Conservation (phyloP, 2,888 invertebrate species). For the Octodonta nipae region DNA sequence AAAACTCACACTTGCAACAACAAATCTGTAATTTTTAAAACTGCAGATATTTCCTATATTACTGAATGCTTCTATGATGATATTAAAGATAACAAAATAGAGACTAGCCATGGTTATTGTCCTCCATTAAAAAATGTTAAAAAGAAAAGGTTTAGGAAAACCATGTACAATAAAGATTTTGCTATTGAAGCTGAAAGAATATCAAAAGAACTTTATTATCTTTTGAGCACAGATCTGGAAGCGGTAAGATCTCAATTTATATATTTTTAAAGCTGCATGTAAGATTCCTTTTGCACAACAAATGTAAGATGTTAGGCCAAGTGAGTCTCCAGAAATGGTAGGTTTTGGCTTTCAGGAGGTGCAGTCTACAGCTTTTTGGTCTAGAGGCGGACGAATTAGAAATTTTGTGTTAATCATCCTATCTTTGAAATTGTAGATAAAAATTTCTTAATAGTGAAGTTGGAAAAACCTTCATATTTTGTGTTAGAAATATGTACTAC, state of each 20-base stretch:
- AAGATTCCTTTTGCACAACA: too few relatives aligned
- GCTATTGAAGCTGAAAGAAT: slow-evolving; percentile 52
- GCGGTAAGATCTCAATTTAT: slow-evolving; percentile 35
- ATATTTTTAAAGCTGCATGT: background rate
- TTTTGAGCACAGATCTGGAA: slow-evolving; percentile 50
- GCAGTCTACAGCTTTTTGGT: too few relatives aligned
- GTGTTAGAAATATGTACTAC: too few relatives aligned
- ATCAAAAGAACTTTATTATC: slow-evolving; percentile 50
- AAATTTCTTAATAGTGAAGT: too few relatives aligned
- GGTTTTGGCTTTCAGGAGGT: too few relatives aligned
- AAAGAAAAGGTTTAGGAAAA: slow-evolving; percentile 50
- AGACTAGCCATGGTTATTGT: slow-evolving; percentile 48
- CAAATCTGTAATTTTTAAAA: slow-evolving; percentile 45
- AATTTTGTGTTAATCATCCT: too few relatives aligned
- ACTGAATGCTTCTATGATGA: slow-evolving; percentile 43
- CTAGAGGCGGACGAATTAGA: too few relatives aligned
- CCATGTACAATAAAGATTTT: slow-evolving; percentile 46
- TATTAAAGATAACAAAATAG: slow-evolving; percentile 5
- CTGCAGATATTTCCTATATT: slow-evolving; percentile 53
- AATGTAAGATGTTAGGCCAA: too few relatives aligned
- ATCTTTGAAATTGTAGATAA: too few relatives aligned
- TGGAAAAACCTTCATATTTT: too few relatives aligned
- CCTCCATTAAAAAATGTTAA: slow-evolving; percentile 59
- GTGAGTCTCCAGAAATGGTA: too few relatives aligned
- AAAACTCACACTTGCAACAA: slow-evolving; percentile 56